A percentile compares a stretch with the other conserved stretches of the same genome.
Evolutionary conservation across 2,113 vertebrate genomes (phyloP).

Genomic region (Coturnix japonica): DNA sequence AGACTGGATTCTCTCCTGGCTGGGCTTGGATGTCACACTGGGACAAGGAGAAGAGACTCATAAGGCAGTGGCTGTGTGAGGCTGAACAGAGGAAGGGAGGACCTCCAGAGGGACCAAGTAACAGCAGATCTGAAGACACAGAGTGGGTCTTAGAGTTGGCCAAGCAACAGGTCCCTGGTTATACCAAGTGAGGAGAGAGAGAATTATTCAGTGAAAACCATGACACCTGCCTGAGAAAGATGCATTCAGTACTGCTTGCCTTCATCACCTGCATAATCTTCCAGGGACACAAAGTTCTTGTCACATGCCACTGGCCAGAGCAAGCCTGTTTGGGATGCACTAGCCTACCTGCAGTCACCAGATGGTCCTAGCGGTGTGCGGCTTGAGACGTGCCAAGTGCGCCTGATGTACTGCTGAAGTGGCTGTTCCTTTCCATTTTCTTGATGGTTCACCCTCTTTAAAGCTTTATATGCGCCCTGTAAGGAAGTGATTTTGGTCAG

Average conservation of each 20-base stretch:
- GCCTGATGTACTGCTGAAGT: background rate
- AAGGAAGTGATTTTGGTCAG: background rate
- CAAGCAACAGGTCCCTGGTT: background rate
- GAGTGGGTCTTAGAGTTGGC: background rate
- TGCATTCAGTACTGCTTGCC: background rate
- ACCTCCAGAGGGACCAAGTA: background rate
- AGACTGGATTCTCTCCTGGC: background rate
- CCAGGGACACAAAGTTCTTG: background rate
- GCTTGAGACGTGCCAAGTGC: background rate
- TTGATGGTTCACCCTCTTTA: background rate
- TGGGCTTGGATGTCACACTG: too few species aligned
- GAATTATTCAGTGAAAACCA: background rate
- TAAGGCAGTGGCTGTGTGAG: background rate
- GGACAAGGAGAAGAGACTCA: background rate
- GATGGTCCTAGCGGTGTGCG: background rate
- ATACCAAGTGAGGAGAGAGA: accelerated
- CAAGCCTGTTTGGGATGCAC: background rate
- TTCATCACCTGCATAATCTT: background rate
- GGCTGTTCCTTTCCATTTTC: background rate
- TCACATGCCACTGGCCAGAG: background rate
- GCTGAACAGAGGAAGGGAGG: background rate
- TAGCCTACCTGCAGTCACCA: background rate
- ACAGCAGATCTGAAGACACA: background rate
- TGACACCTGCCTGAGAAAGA: background rate
- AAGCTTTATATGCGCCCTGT: background rate